phyloP scores from a whole-genome alignment of 2,113 vertebrate species.

The Xenopus laevis region DNA sequence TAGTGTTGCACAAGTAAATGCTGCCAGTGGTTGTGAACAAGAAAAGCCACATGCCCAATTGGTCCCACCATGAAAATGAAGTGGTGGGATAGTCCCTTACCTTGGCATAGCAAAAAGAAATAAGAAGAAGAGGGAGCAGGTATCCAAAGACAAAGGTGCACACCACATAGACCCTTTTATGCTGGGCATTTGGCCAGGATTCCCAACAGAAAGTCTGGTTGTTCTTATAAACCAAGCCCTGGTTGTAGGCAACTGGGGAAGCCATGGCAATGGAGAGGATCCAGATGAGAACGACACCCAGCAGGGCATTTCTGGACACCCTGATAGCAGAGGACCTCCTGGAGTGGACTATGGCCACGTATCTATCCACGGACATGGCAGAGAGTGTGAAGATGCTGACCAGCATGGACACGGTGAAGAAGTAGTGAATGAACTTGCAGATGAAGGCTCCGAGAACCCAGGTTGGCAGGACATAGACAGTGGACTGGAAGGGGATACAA shows the following conservation, averaged over 20 bases:
- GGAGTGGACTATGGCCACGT: constrained; percentile 91
- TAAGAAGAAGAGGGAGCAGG: constrained; percentile 86
- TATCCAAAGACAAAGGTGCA: constrained; percentile 92
- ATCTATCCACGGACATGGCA: constrained; percentile 95
- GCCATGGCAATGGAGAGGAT: constrained; percentile 84
- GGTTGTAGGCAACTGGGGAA: constrained; percentile 84
- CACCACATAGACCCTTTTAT: constrained; percentile 86
- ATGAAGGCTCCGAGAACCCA: constrained; percentile 92
- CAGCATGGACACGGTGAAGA: constrained; percentile 95
- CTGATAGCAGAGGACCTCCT: constrained; percentile 85
- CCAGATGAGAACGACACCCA: constrained; percentile 88
- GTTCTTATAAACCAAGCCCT: constrained; percentile 72
- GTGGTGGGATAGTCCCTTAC: constrained; percentile 53
- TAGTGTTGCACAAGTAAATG: too few species aligned
- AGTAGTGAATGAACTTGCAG: constrained; percentile 93
- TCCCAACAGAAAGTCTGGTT: constrained; percentile 96
- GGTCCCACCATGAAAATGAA: too few species aligned
- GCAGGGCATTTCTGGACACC: constrained; percentile 74
- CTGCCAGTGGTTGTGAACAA: too few species aligned
- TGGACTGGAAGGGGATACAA: constrained; percentile 94
- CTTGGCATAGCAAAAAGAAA: constrained; percentile 96
- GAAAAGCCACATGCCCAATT: too few species aligned
- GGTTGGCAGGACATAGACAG: constrained; percentile 82
- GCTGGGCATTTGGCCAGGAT: constrained; percentile 74
- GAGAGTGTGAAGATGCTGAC: constrained; percentile 96